Evolutionary conservation across 23 tunicate species (phyloP), one percentile per base, ranked within the genome.

Genomic region (Corella eumyota): DNA sequence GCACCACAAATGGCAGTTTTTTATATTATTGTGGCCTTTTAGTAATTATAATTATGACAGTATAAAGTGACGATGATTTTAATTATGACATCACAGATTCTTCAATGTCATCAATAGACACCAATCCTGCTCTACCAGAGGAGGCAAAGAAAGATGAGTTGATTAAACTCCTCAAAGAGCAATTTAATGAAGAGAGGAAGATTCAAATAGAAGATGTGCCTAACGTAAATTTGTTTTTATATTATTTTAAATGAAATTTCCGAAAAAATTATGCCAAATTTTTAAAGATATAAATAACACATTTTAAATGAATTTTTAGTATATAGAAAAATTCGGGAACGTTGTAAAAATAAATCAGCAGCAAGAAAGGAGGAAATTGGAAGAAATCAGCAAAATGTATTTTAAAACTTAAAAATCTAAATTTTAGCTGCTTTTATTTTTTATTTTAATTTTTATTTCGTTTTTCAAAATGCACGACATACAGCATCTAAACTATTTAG

Each of bases 141-240:
- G 92, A 82, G 34, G 78, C 54, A 0, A 84, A 84, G 62, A 69
- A 70, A 34, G 72, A 76, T n/a, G 71, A 76, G 19, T 32, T 84
- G 37, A 44, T 75, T 2, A 64, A 53, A 32, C 33, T 84, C 36
- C 17, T 84, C 1, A 54, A 53, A 60, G 31, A 50, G 31, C 94
- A 84, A 5, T 70, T 60, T 49, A 25, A 24, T 19, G 66, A 44
- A 56, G 71, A 80, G 58, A 64, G 57, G 33, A 32, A 59, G 34
- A 19, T 23, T 37, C 76, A 58, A 26, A 36, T 68, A 7, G 53
- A 38, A 44, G 64, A 74, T 32, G 36, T 55, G 2, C 35, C 44
- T 1, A 34, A 56, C 28, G 80, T 74, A 61, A 61, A 33, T 19
- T 48, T 26, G 23, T n/a, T n/a, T n/a, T n/a, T n/a, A n/a, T n/a